Evolutionary conservation across 2,797 vertebrate species (phyloP).

Genomic region (Poecilia picta): DNA sequence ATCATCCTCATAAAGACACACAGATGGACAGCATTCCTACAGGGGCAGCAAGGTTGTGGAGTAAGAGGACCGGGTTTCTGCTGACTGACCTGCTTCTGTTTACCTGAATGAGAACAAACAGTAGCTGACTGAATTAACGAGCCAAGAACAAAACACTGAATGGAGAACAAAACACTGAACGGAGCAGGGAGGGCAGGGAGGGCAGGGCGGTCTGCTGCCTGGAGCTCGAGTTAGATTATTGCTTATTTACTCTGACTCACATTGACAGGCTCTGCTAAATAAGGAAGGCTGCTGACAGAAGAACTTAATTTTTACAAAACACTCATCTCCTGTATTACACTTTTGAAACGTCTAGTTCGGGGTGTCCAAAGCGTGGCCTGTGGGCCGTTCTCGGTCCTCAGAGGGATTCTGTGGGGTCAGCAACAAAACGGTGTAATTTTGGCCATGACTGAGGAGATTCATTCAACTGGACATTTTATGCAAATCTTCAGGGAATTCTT

Average conservation of each 20-base stretch:
- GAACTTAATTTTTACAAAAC: background rate
- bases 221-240: background rate
- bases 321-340: background rate
- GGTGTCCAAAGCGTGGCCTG: background rate
- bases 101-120: conserved; percentile 36
- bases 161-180: conserved; percentile 20
- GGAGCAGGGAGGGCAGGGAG: background rate
- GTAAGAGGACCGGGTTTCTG: conserved; percentile 26
- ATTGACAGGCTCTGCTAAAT: background rate
- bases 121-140: conserved; percentile 10
- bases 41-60: background rate
- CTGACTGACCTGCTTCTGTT: conserved; percentile 52
- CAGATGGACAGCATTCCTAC: conserved; percentile 15
- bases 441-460: background rate
- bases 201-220: conserved; percentile 1
- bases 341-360: background rate
- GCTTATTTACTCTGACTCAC: conserved; percentile 1
- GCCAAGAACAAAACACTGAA: conserved; percentile 29
- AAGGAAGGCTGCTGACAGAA: background rate
- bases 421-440: background rate
- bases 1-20: conserved; percentile 11
- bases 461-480: background rate
- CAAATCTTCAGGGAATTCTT: background rate
- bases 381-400: background rate
- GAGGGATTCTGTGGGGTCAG: background rate